These are phyloP conservation scores for Bambusicola thoracicus DNA, from an alignment of 2,113 vertebrate genomes.

Conservation along the genomic window DNA sequence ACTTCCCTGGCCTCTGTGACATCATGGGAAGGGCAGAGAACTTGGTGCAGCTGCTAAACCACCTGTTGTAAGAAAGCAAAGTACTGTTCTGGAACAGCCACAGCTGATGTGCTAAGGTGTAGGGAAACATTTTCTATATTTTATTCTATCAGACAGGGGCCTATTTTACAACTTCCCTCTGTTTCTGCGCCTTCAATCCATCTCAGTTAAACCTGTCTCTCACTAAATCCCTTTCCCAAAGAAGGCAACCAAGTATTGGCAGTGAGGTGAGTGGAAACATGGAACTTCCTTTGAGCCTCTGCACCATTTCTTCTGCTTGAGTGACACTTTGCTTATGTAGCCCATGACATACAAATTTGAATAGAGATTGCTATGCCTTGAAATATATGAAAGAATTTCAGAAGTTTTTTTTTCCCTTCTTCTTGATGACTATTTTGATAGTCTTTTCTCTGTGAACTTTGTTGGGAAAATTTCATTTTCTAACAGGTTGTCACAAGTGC, in stretches of 20 bases:
- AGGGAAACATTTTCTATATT: background rate
- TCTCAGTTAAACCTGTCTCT: background rate
- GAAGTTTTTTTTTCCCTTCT: background rate
- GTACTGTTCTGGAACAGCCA: background rate
- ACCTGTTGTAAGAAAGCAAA: background rate
- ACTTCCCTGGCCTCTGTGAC: background rate
- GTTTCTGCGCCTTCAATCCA: background rate
- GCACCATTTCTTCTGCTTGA: background rate
- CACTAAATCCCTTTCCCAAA: background rate
- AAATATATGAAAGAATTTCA: background rate
- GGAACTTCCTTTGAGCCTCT: background rate
- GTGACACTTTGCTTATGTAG: background rate
- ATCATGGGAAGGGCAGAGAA: background rate
- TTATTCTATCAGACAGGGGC: rapidly evolving
- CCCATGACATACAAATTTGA: background rate
- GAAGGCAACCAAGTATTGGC: background rate
- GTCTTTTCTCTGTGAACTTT: background rate
- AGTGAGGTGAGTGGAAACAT: background rate
- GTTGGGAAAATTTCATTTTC: constrained; percentile 19
- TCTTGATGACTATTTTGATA: background rate
- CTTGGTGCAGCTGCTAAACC: background rate
- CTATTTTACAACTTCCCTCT: background rate
- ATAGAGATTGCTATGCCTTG: background rate
- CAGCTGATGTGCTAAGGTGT: background rate
- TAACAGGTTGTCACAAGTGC: background rate